Evolutionary conservation across 2,888 invertebrate species (phyloP).

Genomic region (Eremobia ochroleuca): DNA sequence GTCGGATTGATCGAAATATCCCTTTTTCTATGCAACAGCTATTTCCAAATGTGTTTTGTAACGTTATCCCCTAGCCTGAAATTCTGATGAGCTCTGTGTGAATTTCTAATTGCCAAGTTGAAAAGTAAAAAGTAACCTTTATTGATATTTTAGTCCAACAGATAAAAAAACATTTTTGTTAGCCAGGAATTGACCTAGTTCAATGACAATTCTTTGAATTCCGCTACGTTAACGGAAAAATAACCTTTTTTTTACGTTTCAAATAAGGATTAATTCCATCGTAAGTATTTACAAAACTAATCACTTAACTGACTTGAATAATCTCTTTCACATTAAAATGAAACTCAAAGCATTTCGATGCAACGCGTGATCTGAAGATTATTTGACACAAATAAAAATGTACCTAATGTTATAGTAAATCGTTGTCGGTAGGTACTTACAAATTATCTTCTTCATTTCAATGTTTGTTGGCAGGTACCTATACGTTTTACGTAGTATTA

Average conservation of each 20-base stretch:
- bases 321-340: background rate
- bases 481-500: no score
- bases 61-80: background rate
- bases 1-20: background rate
- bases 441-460: no score
- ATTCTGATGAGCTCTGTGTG: background rate
- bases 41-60: slow-evolving; percentile 3
- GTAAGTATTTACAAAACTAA: background rate
- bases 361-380: no score
- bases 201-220: background rate
- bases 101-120: background rate
- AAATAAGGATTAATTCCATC: background rate
- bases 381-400: no score
- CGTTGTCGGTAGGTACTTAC: no score
- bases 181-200: background rate
- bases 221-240: background rate
- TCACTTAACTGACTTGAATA: background rate
- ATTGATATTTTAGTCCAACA: background rate
- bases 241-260: background rate
- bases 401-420: no score
- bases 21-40: slow-evolving; percentile 15
- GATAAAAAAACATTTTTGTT: background rate
- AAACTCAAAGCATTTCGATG: no score
- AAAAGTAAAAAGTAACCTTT: background rate
- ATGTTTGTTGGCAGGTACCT: no score